A percentile compares a stretch with the other conserved stretches of the same genome.
Evolutionary conservation across 1,140 invertebrate genomes (phyloP).

Genomic region (Drosophila bocki): DNA sequence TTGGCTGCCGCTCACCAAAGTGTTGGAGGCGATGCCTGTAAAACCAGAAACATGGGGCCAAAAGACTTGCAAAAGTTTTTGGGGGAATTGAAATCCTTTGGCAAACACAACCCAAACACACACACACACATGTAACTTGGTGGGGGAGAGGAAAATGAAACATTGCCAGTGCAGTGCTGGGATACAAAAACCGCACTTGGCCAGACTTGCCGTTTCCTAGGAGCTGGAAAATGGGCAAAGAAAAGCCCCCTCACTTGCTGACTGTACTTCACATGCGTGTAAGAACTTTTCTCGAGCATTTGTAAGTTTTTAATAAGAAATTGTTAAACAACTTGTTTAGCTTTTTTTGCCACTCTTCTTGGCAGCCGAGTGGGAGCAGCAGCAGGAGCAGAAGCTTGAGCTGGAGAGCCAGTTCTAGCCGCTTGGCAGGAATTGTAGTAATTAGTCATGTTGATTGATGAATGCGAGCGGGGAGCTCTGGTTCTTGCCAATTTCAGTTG

Average conservation of each 20-base stretch:
- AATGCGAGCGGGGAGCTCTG: constrained; percentile 29
- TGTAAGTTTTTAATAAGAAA: constrained; percentile 80
- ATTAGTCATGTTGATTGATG: constrained; percentile 82
- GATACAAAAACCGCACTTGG: constrained; percentile 67
- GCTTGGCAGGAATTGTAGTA: constrained; percentile 70
- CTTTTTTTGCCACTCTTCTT: constrained; percentile 33
- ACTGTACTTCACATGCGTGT: constrained; percentile 57
- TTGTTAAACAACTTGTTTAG: constrained; percentile 75
- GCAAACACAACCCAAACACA: constrained; percentile 39
- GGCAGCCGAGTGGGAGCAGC: neutral
- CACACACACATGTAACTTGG: constrained; percentile 6
- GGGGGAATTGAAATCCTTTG: constrained; percentile 78
- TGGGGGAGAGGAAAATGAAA: constrained; percentile 43
- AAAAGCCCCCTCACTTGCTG: neutral
- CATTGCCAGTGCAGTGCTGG: constrained; percentile 47
- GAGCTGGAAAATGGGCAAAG: constrained; percentile 17
- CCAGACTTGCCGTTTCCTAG: constrained; percentile 51
- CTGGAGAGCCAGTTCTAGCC: constrained; percentile 8
- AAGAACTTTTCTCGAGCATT: constrained; percentile 63
- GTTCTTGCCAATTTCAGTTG: constrained; percentile 24
- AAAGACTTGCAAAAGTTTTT: constrained; percentile 73
- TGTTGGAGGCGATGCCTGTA: constrained; percentile 48
- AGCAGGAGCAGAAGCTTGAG: neutral
- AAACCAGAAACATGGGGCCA: constrained; percentile 73
- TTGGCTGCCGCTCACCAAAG: constrained; percentile 43